Evolutionary conservation across 2,113 vertebrate genomes (phyloP), one percentile per base, ranked within the genome.

Genomic region (Odocoileus virginianus): DNA sequence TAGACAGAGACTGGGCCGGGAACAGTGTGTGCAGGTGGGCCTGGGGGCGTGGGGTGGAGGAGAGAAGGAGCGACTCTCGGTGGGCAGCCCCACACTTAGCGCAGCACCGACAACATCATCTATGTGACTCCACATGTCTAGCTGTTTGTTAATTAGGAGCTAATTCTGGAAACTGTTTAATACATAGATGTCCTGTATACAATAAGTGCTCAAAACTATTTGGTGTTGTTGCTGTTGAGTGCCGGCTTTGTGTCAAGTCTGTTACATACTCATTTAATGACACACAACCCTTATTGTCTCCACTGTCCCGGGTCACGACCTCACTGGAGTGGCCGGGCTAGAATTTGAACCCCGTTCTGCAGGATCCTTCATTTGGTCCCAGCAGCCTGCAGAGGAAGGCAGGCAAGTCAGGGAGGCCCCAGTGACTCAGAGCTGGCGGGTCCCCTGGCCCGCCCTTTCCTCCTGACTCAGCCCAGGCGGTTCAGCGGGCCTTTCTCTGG

Each of bases 391-490:
- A 9, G 71, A 47, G 71, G 61, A 60, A 96, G 52, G 74, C 83
- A 33, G 1, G 6, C 27, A 28, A 81, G 90, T 58, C 33, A 3
- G 6, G 0, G 4, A 15, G 7, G 78, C 67, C 67, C 47, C 2
- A 4, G 87, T 97, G 97, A 98, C 87, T 97, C 95, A 97, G 81
- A 87, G 96, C 87, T 2, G 4, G 47, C 36, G 47, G 86, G 93
- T 57, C 64, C 93, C 86, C 93, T 3, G 36, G 40, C 90, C 94
- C 25, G 27, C 95, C 92, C 87, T 87, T 45, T 94, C 40, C 94
- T 11, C 11, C 88, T 98, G 98, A 98, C 95, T 98, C 98, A 97
- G 94, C 82, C 25, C 1, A 0, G 54, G 7, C 83, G 30, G 86
- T 67, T 86, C 71, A 27, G 1, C 47, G 0, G 60, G 58, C 58